Base-by-base conservation (phyloP, 2,113 vertebrate species). In the Gavialis gangeticus region DNA sequence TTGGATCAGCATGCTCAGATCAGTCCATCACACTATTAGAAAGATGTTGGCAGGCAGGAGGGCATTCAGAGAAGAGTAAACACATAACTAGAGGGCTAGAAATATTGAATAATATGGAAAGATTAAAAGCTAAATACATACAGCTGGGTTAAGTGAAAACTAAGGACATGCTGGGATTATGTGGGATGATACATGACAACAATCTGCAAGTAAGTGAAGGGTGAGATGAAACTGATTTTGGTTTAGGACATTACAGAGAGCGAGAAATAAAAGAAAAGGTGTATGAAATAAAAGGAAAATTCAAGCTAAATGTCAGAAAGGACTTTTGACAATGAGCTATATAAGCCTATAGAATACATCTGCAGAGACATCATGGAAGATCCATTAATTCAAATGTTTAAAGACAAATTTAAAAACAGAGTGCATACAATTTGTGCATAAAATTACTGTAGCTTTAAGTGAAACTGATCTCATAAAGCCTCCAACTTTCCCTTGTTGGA, bases 191-290 rank as follows among this genome's bases (percentile, higher is more conserved):
- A 66, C 58, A 27, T 12, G 7, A 64, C 1, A 81, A 59, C 67
- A 63, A 64, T 2, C 10, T 87, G 66, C 66, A 94, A 91, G 80
- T 10, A n/a, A 6, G 3, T 86, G 62, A 93, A 79, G 25, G 3
- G 8, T 46, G 37, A 67, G 6, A 77, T 6, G 67, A 55, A 85
- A 86, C 69, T 75, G 0, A 30, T 84, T 79, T 88, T 75, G 0
- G 28, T 84, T 79, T 86, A 28, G 55, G 81, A 57, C 77, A 46
- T 77, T 30, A 30, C 12, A 63, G 66, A 17, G 12, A 56, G 75
- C 89, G 55, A 71, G 69, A 93, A 75, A 4, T 13, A 24, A 1
- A 22, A 83, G 71, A 3, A 64, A 30, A 1, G n/a, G 64, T 15
- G 64, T 67, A 4, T 28, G 60, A 88, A 18, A 69, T 62, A 90